Evolutionary conservation across 2,888 invertebrate genomes (phyloP), one percentile per base, ranked within the genome.

Genomic region (Cetonia aurata): DNA sequence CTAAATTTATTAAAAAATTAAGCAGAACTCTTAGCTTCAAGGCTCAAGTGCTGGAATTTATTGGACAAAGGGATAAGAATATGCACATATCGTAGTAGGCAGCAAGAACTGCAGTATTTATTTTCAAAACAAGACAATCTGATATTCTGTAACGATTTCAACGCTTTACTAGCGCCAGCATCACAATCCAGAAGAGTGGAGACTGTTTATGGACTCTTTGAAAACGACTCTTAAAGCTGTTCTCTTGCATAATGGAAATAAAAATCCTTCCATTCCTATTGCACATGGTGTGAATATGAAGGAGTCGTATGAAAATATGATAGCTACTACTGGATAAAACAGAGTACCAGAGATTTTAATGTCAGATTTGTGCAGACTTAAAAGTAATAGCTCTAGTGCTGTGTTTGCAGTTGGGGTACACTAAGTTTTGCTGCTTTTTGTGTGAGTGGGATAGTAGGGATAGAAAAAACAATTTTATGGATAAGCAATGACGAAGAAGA

Each of bases 211-310:
- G 10, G 8, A 52, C 19, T 17, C 19, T 17, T 52, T 10, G 19
- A 17, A 52, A 52, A 67, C 59, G 50, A 56, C 3, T 41, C 19
- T 31, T 48, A 66, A 25, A 66, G 9, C 52, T 52, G 52, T 52
- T 52, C 52, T 52, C 15, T 15, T 52, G 6, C 52, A 52, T 52
- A 52, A 52, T 13, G n/a, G n/a, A n/a, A n/a, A n/a, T 17, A 17
- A 52, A 15, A 52, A 52, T 52, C n/a, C n/a, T n/a, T n/a, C n/a
- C n/a, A n/a, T n/a, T n/a, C n/a, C n/a, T n/a, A n/a, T n/a, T n/a
- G n/a, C 52, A 15, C 19, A 52, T 17, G 52, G 15, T 52, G 13
- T 52, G 15, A 52, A 52, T 3, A 17, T 17, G 8, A 52, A 15
- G 46, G 3, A 9, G 46, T 52, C 52, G 4, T 52, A 52, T 10